Conservation (phyloP, 1,140 invertebrate species). For the Nasonia vitripennis region DNA sequence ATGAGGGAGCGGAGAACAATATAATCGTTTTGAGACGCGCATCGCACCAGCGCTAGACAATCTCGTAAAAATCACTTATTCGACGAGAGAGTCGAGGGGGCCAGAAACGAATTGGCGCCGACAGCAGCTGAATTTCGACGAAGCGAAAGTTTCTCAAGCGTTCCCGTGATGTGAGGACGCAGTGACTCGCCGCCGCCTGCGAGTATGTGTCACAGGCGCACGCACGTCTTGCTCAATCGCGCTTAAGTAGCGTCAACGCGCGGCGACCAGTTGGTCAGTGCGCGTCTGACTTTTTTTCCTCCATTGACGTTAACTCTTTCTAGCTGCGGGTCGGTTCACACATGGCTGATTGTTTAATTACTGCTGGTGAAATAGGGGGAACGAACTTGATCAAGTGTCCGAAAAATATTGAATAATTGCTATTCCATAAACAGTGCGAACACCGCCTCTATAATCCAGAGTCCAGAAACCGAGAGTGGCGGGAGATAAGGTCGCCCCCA, state of each 20-base stretch:
- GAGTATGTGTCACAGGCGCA: conserved; percentile 6
- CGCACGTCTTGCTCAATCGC: neutral
- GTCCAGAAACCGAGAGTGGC: conserved; percentile 10
- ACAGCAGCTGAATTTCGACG: conserved; percentile 5
- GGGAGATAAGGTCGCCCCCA: conserved; percentile 61
- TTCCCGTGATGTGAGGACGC: neutral
- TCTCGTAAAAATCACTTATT: conserved; percentile 31
- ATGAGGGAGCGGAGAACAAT: neutral
- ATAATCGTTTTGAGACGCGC: neutral
- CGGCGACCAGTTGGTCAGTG: neutral
- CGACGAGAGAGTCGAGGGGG: neutral
- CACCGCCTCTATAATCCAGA: conserved; percentile 44
- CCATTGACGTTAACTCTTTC: neutral
- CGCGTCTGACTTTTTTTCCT: conserved; percentile 21
- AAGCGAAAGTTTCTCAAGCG: conserved; percentile 12
- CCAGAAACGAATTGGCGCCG: neutral
- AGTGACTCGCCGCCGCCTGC: neutral
- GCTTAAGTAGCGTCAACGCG: neutral
- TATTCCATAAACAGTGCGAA: conserved; percentile 3
- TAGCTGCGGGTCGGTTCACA: neutral
- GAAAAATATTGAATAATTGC: too few relatives aligned
- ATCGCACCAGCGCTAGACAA: neutral
- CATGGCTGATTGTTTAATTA: neutral
- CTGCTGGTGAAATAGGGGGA: neutral
- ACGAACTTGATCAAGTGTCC: too few relatives aligned